These are phyloP conservation scores for Zaprionus obscuricornis DNA, from an alignment of 2,888 invertebrate genomes.

Conservation along the genomic window DNA sequence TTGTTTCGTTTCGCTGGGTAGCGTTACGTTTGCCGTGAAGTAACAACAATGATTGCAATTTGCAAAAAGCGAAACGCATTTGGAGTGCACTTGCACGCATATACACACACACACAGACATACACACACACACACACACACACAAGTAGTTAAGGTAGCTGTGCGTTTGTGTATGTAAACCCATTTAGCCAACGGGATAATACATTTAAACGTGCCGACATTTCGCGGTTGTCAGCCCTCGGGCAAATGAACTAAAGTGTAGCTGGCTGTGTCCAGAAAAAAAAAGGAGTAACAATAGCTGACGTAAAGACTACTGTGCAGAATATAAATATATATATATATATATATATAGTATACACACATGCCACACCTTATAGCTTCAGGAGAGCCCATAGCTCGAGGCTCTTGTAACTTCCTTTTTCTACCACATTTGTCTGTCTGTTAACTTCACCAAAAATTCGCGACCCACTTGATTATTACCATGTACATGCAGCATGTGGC, in stretches of 20 bases:
- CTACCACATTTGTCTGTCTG: slow-evolving; percentile 2
- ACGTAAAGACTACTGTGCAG: background rate
- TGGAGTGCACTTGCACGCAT: slow-evolving; percentile 40
- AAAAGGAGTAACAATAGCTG: slow-evolving; percentile 6
- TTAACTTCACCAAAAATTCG: slow-evolving; percentile 18
- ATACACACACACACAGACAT: background rate
- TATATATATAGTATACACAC: too few species aligned
- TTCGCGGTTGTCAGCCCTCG: slow-evolving; percentile 39
- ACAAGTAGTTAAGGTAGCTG: background rate
- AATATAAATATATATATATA: too few species aligned
- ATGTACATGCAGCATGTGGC: slow-evolving; percentile 20
- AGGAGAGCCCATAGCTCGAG: slow-evolving; percentile 12
- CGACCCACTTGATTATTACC: slow-evolving; percentile 32
- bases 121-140: background rate
- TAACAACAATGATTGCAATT: slow-evolving; percentile 69
- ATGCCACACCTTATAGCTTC: too few species aligned
- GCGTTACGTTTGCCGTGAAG: slow-evolving; percentile 18
- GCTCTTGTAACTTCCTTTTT: slow-evolving; percentile 5
- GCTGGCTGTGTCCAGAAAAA: slow-evolving; percentile 16
- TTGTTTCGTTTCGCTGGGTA: slow-evolving; percentile 32
- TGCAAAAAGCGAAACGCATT: slow-evolving; percentile 60
- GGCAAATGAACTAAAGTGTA: slow-evolving; percentile 32
- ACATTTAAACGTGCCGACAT: slow-evolving; percentile 60
- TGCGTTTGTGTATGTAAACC: slow-evolving; percentile 7
- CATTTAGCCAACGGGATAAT: slow-evolving; percentile 53